phyloP scores from a whole-genome alignment of 2,797 vertebrate species.

The Lycodopsis pacificus region DNA sequence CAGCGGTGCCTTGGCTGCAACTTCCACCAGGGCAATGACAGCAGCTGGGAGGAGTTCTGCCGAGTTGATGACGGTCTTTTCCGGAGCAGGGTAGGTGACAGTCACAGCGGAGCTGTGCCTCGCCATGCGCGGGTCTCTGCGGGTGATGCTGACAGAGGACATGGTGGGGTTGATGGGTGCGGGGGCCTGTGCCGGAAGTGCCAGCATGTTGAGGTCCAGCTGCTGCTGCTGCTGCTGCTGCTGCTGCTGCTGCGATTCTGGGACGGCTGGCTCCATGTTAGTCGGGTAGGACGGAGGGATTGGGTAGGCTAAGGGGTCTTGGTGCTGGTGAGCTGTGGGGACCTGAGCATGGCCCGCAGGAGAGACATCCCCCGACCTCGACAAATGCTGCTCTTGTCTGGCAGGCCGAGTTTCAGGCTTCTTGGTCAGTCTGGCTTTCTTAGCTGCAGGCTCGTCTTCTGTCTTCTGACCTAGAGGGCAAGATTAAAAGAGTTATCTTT shows the following conservation, averaged over 20 bases:
- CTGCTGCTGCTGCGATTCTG: constrained; percentile 67
- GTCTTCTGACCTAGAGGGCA: constrained; percentile 88
- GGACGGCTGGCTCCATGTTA: constrained; percentile 58
- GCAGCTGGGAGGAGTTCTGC: constrained; percentile 45
- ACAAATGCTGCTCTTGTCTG: constrained; percentile 81
- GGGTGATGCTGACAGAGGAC: constrained; percentile 90
- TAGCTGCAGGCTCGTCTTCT: constrained; percentile 91
- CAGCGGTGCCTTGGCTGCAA: constrained; percentile 59
- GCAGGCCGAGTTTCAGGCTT: constrained; percentile 85
- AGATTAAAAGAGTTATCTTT: neutral
- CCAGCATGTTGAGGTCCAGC: constrained; percentile 60
- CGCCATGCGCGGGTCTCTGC: constrained; percentile 93
- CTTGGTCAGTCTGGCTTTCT: constrained; percentile 88
- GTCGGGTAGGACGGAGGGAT: constrained; percentile 55
- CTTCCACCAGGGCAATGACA: constrained; percentile 65
- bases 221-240: constrained; percentile 56
- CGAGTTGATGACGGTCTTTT: constrained; percentile 54
- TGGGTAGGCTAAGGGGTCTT: neutral
- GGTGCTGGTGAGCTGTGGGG: constrained; percentile 45
- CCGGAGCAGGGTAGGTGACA: constrained; percentile 54
- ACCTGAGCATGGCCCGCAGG: constrained; percentile 51
- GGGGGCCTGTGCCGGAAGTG: constrained; percentile 63
- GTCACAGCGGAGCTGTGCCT: constrained; percentile 73
- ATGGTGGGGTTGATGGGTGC: constrained; percentile 68
- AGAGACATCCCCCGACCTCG: constrained; percentile 66